Conservation (phyloP, 2,888 invertebrate species). For the Cheilosia soror region DNA sequence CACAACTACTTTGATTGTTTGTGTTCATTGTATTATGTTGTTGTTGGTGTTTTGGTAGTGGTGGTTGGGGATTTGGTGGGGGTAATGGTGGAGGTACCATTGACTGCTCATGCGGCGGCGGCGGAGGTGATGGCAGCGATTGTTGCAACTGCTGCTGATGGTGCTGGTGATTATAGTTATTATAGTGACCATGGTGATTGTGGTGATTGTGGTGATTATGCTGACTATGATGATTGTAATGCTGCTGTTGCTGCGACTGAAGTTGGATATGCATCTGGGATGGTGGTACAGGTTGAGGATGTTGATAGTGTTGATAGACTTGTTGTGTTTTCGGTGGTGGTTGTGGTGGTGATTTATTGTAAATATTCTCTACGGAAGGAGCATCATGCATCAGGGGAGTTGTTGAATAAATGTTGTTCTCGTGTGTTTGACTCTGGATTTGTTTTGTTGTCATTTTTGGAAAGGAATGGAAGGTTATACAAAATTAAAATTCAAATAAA, state of each 20-base stretch:
- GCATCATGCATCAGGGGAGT: slow-evolving; percentile 73
- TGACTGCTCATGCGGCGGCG: slow-evolving; percentile 76
- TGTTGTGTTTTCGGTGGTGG: slow-evolving; percentile 71
- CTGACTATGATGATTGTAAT: slow-evolving; percentile 54
- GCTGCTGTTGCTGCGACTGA: slow-evolving; percentile 74
- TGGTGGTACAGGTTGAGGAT: slow-evolving; percentile 69
- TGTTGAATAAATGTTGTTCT: slow-evolving; percentile 74
- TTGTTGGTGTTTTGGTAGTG: slow-evolving; percentile 62
- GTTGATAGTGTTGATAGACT: slow-evolving; percentile 71
- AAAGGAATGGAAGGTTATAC: slow-evolving; percentile 55
- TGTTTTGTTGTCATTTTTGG: slow-evolving; percentile 9
- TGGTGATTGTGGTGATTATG: slow-evolving; percentile 47
- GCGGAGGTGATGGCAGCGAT: slow-evolving; percentile 71
- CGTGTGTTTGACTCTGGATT: slow-evolving; percentile 70
- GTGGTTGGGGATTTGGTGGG: slow-evolving; percentile 74
- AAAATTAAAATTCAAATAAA: slow-evolving; percentile 65
- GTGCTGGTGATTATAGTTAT: slow-evolving; percentile 64
- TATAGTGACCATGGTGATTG: slow-evolving; percentile 62
- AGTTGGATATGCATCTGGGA: slow-evolving; percentile 73
- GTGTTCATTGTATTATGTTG: slow-evolving; percentile 74
- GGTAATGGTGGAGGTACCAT: slow-evolving; percentile 76
- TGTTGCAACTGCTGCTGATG: slow-evolving; percentile 73
- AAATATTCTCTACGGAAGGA: slow-evolving; percentile 62
- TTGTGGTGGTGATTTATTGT: slow-evolving; percentile 69
- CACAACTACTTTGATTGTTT: slow-evolving; percentile 72